Base-by-base conservation (phyloP, 2,888 invertebrate genomes). In the Gastracanthus pulcherrimus region DNA sequence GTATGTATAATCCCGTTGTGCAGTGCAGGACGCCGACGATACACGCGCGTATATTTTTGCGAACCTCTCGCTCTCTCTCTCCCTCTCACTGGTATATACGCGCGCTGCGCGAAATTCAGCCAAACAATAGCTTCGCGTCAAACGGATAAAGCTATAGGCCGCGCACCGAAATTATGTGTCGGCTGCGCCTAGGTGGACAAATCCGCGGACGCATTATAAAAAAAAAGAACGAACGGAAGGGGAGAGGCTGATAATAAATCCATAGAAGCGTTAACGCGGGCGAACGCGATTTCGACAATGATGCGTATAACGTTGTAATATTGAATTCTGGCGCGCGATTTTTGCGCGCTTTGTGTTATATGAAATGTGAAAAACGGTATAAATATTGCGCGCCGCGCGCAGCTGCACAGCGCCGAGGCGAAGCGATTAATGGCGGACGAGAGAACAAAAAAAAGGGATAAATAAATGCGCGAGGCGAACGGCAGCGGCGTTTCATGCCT, bases 361-460 rank as follows among this genome's bases (percentile, higher is more conserved):
- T 74, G n/a, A n/a, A n/a, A 64, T 48, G 48, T 51, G 19, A 69
- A 66, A 62, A 6, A 7, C n/a, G 13, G 16, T 55, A n/a, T n/a
- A n/a, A n/a, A n/a, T n/a, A 55, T 55, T 13, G 23, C 51, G 23
- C 3, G 11, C 11, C 26, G n/a, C 0, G 16, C 19, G 16, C 11
- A 5, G 36, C 26, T 36, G 31, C 11, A 11, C 16, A 3, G 45
- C 9, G n/a, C 2, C 26, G 11, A 23, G 55, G 23, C 11, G 38
- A 67, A 41, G 58, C 67, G 67, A 76, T 69, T 76, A 69, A n/a
- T n/a, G n/a, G n/a, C n/a, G n/a, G n/a, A n/a, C n/a, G n/a, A 69
- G 48, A 55, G 26, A 11, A 23, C 36, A 9, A n/a, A 55, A 67
- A n/a, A 51, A 66, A n/a, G 13, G 23, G 1, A n/a, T 26, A 19